These are phyloP conservation scores for Apostichopus leukothele DNA, from an alignment of 53 echinoderm and acorn worm species.

Conservation along the genomic window DNA sequence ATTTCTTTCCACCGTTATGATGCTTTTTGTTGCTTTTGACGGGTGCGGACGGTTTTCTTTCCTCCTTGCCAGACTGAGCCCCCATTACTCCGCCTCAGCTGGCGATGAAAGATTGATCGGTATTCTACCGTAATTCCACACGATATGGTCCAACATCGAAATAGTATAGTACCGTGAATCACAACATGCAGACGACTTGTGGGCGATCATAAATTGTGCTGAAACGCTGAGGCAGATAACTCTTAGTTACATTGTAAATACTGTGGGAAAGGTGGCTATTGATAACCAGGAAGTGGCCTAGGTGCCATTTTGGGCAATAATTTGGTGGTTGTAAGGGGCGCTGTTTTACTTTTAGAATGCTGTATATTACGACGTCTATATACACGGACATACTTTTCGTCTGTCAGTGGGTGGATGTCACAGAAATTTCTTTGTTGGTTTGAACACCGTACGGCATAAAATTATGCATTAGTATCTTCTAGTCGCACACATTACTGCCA, in stretches of 20 bases:
- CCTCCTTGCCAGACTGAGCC: constrained; percentile 44
- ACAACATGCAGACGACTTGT: background rate
- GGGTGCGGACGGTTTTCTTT: constrained; percentile 15
- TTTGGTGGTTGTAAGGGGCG: background rate
- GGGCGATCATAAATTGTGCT: background rate
- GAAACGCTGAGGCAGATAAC: background rate
- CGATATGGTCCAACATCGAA: constrained; percentile 30
- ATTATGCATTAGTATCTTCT: no score
- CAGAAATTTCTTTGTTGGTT: no score
- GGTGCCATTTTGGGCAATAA: constrained; percentile 38
- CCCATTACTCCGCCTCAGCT: constrained; percentile 43
- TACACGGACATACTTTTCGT: no score
- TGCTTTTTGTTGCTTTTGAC: constrained; percentile 31
- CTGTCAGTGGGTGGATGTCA: no score
- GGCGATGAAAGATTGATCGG: constrained; percentile 38
- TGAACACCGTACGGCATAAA: no score
- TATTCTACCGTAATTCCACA: constrained; percentile 37
- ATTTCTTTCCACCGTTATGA: constrained; percentile 19
- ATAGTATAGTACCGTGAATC: background rate
- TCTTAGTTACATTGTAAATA: constrained; percentile 6
- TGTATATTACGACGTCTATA: no score
- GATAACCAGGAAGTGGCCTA: constrained; percentile 44
- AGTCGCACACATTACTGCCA: no score
- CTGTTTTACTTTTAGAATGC: background rate
- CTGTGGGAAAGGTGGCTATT: background rate